Evolutionary conservation across 2,113 vertebrate species (phyloP), one percentile per base, ranked within the genome.

Genomic region (Larimichthys polyactis): DNA sequence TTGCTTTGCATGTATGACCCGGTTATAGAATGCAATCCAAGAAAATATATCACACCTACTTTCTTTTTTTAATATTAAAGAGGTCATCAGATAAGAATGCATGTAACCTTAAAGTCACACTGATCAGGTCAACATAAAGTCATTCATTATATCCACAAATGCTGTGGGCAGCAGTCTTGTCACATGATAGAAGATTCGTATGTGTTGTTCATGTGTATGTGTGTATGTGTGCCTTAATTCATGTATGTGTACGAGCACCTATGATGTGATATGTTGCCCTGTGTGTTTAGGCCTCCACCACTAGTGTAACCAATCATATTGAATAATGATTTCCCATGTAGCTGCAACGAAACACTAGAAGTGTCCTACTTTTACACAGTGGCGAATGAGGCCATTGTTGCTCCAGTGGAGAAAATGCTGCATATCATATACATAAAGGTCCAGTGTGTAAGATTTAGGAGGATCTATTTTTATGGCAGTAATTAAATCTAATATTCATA

Each of bases 371-470:
- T 88, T 49, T 48, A 54, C 7, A 4, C 46, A 52, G 60, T 49
- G 43, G 11, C 82, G 81, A 86, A 89, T 76, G 57, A 66, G 58
- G 44, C 24, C 75, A 71, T 86, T 89, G 83, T 78, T 40, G 36
- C 36, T 40, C 36, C 36, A 40, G 36, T 40, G 36, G 36, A 8
- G 36, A 40, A 8, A 40, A 40, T 7, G 36, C 36, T 40, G 36
- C 36, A 40, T 8, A 40, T 9, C 36, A 40, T 9, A 40, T 8
- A 40, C 36, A 8, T 40, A 40, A 40, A 40, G 32, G 32, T 36
- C 32, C 32, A 36, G 36, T 40, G 36, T 40, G 36, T 40, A 40
- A 40, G 36, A 40, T 40, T 40, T 40, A 40, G 36, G 36, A 40
- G 36, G 36, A 40, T 36, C 36, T 36, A 36, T 40, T 40, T 40